Conservation (phyloP, 2,888 invertebrate genomes). For the Drosophila emarginata region DNA sequence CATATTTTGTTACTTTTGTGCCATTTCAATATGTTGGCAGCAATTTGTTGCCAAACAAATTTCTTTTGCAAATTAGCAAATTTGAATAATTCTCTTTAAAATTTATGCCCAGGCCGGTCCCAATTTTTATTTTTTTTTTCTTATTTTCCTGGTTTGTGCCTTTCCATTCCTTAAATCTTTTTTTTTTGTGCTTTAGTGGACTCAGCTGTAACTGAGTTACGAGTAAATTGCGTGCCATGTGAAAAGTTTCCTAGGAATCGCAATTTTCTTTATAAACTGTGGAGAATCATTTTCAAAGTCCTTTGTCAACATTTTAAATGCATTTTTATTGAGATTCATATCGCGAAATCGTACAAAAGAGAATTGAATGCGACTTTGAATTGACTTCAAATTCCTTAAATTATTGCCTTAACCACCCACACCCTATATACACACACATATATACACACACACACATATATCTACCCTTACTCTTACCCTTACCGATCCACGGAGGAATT, state of each 20-base stretch:
- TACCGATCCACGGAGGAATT: constrained; percentile 21
- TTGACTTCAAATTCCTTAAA: constrained; percentile 81
- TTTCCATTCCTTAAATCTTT: no score
- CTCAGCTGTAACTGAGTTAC: constrained; percentile 70
- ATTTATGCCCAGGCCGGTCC: constrained; percentile 46
- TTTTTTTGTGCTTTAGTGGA: constrained; percentile 22
- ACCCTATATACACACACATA: constrained; percentile 5
- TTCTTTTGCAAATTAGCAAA: constrained; percentile 62
- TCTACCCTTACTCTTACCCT: constrained; percentile 15
- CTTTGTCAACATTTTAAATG: constrained; percentile 81
- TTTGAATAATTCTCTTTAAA: constrained; percentile 57
- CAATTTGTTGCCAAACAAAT: constrained; percentile 40
- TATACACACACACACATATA: constrained; percentile 16
- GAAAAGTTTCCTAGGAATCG: constrained; percentile 34
- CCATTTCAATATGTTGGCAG: constrained; percentile 56
- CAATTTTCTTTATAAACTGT: constrained; percentile 21
- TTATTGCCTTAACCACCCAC: constrained; percentile 62
- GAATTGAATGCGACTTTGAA: constrained; percentile 72
- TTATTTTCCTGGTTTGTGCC: neutral
- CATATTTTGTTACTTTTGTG: neutral
- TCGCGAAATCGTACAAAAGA: constrained; percentile 64
- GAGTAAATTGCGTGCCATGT: constrained; percentile 66
- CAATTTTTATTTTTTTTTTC: neutral
- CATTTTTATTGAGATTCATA: constrained; percentile 81
- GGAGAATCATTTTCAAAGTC: constrained; percentile 54